Percentiles rank a stretch among this genome's conserved stretches.
These are phyloP conservation scores for Ariolimax columbianus DNA, from an alignment of 2,888 invertebrate species.

Conservation along the genomic window DNA sequence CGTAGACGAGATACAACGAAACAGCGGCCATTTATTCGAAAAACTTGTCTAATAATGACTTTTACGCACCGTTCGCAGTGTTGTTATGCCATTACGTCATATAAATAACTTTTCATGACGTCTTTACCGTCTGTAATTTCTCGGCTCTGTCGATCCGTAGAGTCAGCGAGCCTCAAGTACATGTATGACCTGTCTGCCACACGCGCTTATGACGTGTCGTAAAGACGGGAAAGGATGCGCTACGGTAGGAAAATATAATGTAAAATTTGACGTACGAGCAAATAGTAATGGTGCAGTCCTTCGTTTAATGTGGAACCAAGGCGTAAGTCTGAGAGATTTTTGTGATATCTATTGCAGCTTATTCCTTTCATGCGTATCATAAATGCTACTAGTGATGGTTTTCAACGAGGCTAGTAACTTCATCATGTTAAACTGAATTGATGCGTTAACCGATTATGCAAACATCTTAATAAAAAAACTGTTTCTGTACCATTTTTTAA, in stretches of 20 bases:
- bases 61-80: neutral
- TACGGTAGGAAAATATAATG: neutral
- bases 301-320: neutral
- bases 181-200: slow-evolving; percentile 11
- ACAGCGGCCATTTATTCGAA: neutral
- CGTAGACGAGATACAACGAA: neutral
- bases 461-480: too few relatives aligned
- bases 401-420: too few relatives aligned
- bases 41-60: neutral
- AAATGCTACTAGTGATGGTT: too few relatives aligned
- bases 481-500: too few relatives aligned
- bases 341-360: too few relatives aligned
- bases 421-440: too few relatives aligned
- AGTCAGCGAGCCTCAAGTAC: neutral
- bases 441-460: too few relatives aligned
- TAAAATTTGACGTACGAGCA: neutral
- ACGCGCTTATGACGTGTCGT: neutral
- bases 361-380: too few relatives aligned
- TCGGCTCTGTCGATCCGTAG: neutral
- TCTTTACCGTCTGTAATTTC: slow-evolving; percentile 11
- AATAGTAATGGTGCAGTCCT: neutral
- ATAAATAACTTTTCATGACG: slow-evolving; percentile 26
- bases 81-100: neutral
- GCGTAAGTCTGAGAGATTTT: too few relatives aligned
- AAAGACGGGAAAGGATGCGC: neutral